These are phyloP conservation scores for Physella acuta DNA, from an alignment of 1,140 invertebrate species.

Conservation along the genomic window DNA sequence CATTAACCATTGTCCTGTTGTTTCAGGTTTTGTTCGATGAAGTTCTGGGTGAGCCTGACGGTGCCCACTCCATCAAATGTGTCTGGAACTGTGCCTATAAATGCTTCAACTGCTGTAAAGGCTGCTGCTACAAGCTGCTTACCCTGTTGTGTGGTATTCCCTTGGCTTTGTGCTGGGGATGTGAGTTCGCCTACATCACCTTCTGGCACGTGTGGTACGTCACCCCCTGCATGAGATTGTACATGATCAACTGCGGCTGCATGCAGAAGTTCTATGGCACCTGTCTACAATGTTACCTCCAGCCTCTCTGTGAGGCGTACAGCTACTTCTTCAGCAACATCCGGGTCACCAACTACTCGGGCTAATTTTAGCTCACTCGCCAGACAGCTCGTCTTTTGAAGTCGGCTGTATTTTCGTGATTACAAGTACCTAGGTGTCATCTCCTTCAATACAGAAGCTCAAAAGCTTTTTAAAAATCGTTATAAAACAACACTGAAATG, in stretches of 20 bases:
- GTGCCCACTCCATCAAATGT: conserved; percentile 71
- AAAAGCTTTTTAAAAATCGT: no score
- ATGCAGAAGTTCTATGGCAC: conserved; percentile 65
- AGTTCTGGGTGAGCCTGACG: conserved; percentile 76
- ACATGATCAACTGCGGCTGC: conserved; percentile 67
- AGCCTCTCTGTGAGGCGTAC: conserved; percentile 67
- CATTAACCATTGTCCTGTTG: neutral
- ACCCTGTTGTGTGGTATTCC: conserved; percentile 71
- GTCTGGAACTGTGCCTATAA: conserved; percentile 72
- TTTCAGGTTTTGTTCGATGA: conserved; percentile 67
- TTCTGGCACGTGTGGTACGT: conserved; percentile 63
- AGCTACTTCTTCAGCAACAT: conserved; percentile 71
- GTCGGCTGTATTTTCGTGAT: no score
- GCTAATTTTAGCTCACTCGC: no score
- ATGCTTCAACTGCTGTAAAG: conserved; percentile 70
- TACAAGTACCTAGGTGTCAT: no score
- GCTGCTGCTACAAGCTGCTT: conserved; percentile 72
- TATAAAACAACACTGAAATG: no score
- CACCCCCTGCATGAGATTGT: conserved; percentile 48
- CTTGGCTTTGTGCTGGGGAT: conserved; percentile 70
- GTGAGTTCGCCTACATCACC: conserved; percentile 73
- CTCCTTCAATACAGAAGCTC: no score
- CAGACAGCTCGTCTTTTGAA: no score
- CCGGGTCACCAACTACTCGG: conserved; percentile 54
- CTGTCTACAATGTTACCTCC: conserved; percentile 67